phyloP scores from a whole-genome alignment of 2,113 vertebrate species.

The Sceloporus undulatus region DNA sequence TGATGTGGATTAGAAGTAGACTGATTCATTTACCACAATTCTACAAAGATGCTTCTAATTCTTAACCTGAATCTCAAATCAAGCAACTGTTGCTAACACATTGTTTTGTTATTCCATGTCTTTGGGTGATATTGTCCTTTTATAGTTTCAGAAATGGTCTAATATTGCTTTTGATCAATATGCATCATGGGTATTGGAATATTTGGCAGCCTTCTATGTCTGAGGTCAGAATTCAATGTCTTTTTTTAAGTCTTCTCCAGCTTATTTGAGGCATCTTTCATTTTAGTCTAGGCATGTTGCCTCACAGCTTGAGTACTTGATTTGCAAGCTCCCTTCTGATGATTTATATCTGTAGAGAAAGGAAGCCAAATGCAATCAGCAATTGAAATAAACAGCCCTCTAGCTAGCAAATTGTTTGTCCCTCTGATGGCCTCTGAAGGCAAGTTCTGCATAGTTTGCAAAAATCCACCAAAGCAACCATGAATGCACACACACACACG shows the following conservation, averaged over 20 bases:
- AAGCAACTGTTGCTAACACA: neutral
- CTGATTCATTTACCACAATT: neutral
- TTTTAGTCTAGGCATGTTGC: slow-evolving; percentile 19
- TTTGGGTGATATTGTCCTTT: neutral
- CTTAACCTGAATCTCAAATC: neutral
- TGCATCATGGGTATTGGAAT: slow-evolving; percentile 1
- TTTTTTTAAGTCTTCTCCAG: slow-evolving; percentile 3
- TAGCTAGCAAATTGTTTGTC: slow-evolving; percentile 24
- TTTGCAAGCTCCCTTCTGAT: slow-evolving; percentile 19
- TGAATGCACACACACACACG: neutral
- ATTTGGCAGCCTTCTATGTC: neutral
- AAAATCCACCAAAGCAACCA: slow-evolving; percentile 22
- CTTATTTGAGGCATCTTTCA: neutral
- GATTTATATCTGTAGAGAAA: slow-evolving; percentile 37
- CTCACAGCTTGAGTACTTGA: slow-evolving; percentile 17
- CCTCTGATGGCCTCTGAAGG: neutral
- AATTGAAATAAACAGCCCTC: slow-evolving; percentile 26
- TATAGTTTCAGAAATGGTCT: neutral
- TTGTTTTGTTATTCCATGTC: neutral
- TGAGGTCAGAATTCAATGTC: neutral
- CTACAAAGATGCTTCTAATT: neutral
- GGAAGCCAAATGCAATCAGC: slow-evolving; percentile 24
- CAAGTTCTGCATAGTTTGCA: slow-evolving; percentile 14
- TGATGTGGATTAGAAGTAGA: neutral
- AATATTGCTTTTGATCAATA: slow-evolving; percentile 33